Evolutionary conservation across 2,113 vertebrate genomes (phyloP), one percentile per base, ranked within the genome.

Genomic region (Rafetus swinhoei): DNA sequence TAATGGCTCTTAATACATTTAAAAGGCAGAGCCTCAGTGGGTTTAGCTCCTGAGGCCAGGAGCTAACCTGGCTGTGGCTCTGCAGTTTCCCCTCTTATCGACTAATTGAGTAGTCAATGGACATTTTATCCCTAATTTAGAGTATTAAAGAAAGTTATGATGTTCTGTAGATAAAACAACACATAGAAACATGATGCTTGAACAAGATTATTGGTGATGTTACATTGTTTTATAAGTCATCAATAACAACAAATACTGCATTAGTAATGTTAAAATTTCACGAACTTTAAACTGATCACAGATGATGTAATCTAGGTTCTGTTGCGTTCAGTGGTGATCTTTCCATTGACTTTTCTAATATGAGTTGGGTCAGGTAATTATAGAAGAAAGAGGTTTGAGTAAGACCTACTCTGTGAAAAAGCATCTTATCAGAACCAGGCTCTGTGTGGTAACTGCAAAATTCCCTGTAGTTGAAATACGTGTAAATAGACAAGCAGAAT

Each of bases 131-230:
- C 45, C 45, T 45, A 86, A 90, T 74, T 39, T 39, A 35, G 72
- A 45, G 45, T 72, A 14, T 35, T 72, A 39, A 72, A 72, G n/a
- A 35, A 72, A 21, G 21, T 74, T 39, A 5, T 74, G 35, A 90
- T 92, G 13, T 1, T 50, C 13, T 80, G 11, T 84, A 60, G 82
- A 90, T 94, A 93, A 56, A 32, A 2, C 86, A 83, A 82, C 86
- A 59, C 24, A 80, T 2, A 55, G 9, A 74, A 87, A 7, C 80
- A 83, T 81, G 53, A 76, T 76, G 32, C 11, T 86, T 79, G 92
- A 95, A 87, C 82, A n/a, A 85, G 56, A 89, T 92, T 94, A 88
- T 94, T 90, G 45, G 22, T 65, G 90, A 82, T 81, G n/a, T 55
- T 93, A 74, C 32, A 56, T 24, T 85, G 65, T 11, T 95, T 86